Conservation (phyloP, 2,888 invertebrate species). For the Archaeoteleia sp. region DNA sequence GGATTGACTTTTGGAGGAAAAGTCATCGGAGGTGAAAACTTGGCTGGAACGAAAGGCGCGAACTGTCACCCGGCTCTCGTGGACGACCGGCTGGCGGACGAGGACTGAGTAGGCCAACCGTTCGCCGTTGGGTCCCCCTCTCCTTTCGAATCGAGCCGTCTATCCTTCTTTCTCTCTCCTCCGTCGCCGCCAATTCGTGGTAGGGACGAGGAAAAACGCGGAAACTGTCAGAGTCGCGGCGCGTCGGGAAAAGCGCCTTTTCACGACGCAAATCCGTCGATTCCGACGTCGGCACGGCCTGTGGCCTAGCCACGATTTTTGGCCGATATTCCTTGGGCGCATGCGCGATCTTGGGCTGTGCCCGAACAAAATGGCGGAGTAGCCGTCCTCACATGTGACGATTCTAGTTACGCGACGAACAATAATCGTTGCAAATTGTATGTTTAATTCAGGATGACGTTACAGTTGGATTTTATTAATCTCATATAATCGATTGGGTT, state of each 20-base stretch:
- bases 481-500: no score
- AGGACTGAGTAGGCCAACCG: conserved; percentile 71
- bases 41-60: conserved; percentile 55
- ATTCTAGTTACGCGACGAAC: not conserved
- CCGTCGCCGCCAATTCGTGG: conserved; percentile 47
- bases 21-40: conserved; percentile 31
- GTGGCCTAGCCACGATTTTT: not conserved
- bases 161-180: conserved; percentile 53
- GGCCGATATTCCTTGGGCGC: not conserved
- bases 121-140: conserved; percentile 69
- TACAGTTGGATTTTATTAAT: no score
- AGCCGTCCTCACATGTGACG: not conserved
- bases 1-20: not conserved
- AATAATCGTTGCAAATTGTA: no score
- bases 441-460: no score
- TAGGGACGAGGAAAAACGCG: conserved; percentile 49
- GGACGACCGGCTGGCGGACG: conserved; percentile 70
- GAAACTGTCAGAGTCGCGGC: conserved; percentile 39
- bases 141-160: conserved; percentile 55
- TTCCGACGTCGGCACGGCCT: not conserved
- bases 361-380: conserved; percentile 5
- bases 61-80: conserved; percentile 60
- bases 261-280: conserved; percentile 2
- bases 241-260: conserved; percentile 37
- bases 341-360: conserved; percentile 6